Conservation (phyloP, 2,888 invertebrate genomes). For the Polymixis flavicincta region DNA sequence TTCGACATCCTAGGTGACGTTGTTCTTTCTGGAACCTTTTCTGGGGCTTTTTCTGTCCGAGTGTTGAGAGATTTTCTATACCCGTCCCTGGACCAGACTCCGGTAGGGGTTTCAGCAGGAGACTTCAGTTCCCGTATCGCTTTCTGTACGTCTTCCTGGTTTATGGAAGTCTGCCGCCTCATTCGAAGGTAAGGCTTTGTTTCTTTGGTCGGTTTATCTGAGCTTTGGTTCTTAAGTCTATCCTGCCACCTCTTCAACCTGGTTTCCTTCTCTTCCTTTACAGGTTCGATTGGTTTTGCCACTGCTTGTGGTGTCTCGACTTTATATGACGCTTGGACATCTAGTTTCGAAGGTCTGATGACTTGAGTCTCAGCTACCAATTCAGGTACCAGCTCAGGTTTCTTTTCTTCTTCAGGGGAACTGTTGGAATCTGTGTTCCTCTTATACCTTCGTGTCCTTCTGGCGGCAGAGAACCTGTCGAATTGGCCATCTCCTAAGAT, state of each 20-base stretch:
- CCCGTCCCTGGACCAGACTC: constrained; percentile 90
- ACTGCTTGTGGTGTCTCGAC: constrained; percentile 81
- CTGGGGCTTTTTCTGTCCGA: constrained; percentile 76
- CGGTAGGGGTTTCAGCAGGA: constrained; percentile 91
- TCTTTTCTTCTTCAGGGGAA: constrained; percentile 90
- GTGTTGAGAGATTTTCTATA: constrained; percentile 82
- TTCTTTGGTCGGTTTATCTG: constrained; percentile 87
- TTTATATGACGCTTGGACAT: constrained; percentile 89
- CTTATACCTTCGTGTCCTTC: constrained; percentile 95
- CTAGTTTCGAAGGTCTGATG: constrained; percentile 87
- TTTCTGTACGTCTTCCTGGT: constrained; percentile 93
- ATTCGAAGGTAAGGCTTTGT: constrained; percentile 87
- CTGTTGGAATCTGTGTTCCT: constrained; percentile 91
- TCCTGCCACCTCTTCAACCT: constrained; percentile 93
- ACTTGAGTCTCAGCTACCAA: constrained; percentile 90
- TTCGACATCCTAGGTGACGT: constrained; percentile 88
- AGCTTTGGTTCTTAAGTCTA: constrained; percentile 91
- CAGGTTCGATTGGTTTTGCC: constrained; percentile 81
- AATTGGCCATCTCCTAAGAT: constrained; percentile 94
- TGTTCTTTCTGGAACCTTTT: constrained; percentile 80
- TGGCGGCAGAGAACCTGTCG: constrained; percentile 95
- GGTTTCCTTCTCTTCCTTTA: constrained; percentile 90
- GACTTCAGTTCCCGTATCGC: constrained; percentile 92
- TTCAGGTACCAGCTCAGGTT: constrained; percentile 82
- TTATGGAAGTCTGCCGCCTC: constrained; percentile 93